Conservation (phyloP, 2,113 vertebrate genomes). For the Colistium nudipinnis region DNA sequence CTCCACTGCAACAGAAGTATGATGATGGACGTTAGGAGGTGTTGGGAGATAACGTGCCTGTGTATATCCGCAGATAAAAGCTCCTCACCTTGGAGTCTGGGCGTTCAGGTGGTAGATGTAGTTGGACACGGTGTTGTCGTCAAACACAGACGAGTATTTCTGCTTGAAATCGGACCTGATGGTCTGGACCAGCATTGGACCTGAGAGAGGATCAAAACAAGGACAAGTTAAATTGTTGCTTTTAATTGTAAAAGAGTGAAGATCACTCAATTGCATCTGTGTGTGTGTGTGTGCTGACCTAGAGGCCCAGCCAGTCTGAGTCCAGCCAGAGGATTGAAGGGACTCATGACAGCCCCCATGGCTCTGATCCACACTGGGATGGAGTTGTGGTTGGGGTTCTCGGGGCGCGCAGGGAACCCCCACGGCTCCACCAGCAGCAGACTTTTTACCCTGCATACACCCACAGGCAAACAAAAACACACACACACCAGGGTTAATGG, state of each 20-base stretch:
- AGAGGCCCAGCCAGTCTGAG: conserved; percentile 94
- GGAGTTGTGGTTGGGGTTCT: conserved; percentile 84
- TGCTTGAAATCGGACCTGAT: conserved; percentile 94
- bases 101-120: conserved; percentile 97
- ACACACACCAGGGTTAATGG: background rate
- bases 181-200: conserved; percentile 89
- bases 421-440: conserved; percentile 96
- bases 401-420: conserved; percentile 93
- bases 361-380: conserved; percentile 96
- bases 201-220: conserved; percentile 66
- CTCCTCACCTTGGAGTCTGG: conserved; percentile 89
- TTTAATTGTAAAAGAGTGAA: no score
- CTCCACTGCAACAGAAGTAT: conserved; percentile 81
- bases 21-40: background rate
- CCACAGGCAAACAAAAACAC: background rate
- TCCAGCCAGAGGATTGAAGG: conserved; percentile 93
- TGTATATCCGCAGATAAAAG: background rate
- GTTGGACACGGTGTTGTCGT: conserved; percentile 92
- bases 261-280: conserved; percentile 5
- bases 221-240: no score
- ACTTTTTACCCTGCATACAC: conserved; percentile 86
- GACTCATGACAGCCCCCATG: conserved; percentile 89
- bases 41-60: background rate
- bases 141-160: conserved; percentile 91
- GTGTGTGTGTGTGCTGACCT: conserved; percentile 77